These are phyloP conservation scores for Misgurnus mizolepis DNA, from an alignment of 2,113 vertebrate species.

Conservation along the genomic window DNA sequence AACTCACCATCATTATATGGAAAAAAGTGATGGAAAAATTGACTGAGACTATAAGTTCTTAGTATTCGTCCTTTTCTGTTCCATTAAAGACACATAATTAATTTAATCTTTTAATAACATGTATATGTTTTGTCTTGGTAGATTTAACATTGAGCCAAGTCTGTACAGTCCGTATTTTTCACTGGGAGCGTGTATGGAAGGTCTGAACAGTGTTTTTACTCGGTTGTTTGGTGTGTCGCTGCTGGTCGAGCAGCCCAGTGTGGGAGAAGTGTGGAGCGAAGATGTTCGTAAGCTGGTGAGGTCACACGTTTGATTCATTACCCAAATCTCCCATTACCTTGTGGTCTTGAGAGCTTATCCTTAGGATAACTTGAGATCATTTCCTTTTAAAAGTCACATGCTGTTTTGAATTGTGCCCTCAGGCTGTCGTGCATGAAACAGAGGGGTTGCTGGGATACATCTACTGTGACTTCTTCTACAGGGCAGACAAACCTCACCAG, in stretches of 20 bases:
- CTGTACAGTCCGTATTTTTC: constrained; percentile 94
- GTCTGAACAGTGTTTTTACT: constrained; percentile 86
- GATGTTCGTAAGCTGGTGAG: constrained; percentile 93
- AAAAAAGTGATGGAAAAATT: too few species aligned
- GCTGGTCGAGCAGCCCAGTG: constrained; percentile 81
- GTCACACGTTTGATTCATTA: not conserved
- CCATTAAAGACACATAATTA: too few species aligned
- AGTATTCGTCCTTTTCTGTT: too few species aligned
- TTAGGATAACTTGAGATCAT: not conserved
- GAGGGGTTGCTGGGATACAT: constrained; percentile 94
- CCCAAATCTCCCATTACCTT: not conserved
- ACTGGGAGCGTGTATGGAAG: constrained; percentile 95
- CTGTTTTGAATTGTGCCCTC: constrained; percentile 37
- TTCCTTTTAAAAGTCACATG: not conserved
- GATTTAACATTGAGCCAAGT: constrained; percentile 94
- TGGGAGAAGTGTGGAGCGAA: constrained; percentile 92
- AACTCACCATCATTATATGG: too few species aligned
- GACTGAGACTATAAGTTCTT: too few species aligned
- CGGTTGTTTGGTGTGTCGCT: constrained; percentile 87
- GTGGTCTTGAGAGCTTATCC: not conserved
- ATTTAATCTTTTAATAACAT: not conserved
- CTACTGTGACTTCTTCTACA: constrained; percentile 97
- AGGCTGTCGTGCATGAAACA: constrained; percentile 95
- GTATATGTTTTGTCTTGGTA: constrained; percentile 57
- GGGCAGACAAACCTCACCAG: constrained; percentile 92